Conservation (phyloP, 2,797 vertebrate genomes). For the Meda fulgida region DNA sequence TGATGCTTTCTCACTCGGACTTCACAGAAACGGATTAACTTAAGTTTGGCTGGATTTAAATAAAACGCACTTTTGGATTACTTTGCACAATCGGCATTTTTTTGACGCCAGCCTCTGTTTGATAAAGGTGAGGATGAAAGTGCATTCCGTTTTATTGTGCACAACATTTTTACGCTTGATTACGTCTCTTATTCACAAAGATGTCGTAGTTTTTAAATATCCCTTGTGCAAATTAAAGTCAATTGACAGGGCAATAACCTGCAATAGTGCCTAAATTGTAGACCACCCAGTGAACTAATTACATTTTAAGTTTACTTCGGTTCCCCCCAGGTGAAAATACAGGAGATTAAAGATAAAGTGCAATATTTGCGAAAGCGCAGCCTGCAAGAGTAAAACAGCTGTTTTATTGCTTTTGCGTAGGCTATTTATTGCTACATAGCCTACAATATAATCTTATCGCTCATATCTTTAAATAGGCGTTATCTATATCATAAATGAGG, state of each 20-base stretch:
- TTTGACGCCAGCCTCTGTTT: conserved; percentile 18
- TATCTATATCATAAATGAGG: not conserved
- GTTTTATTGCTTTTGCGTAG: not conserved
- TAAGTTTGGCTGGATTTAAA: conserved; percentile 56
- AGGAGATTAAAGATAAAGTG: not conserved
- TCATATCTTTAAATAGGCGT: not conserved
- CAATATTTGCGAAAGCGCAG: not conserved
- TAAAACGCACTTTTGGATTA: conserved; percentile 38
- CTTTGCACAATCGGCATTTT: not conserved
- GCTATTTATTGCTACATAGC: not conserved
- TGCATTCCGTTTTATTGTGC: not conserved
- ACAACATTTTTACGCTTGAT: not conserved
- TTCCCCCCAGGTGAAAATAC: not conserved
- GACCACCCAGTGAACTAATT: not conserved
- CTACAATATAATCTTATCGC: not conserved
- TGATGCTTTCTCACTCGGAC: conserved; percentile 75
- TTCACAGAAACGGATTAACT: conserved; percentile 73
- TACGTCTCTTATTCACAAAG: not conserved
- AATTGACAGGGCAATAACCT: conserved; percentile 28
- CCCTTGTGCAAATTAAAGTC: not conserved
- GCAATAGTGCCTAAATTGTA: not conserved
- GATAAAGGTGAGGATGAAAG: conserved; percentile 48
- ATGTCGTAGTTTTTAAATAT: not conserved
- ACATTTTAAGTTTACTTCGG: conserved; percentile 20
- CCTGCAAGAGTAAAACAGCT: not conserved